phyloP scores from a whole-genome alignment of 2,797 vertebrate species.

The Poliocrania exsul region DNA sequence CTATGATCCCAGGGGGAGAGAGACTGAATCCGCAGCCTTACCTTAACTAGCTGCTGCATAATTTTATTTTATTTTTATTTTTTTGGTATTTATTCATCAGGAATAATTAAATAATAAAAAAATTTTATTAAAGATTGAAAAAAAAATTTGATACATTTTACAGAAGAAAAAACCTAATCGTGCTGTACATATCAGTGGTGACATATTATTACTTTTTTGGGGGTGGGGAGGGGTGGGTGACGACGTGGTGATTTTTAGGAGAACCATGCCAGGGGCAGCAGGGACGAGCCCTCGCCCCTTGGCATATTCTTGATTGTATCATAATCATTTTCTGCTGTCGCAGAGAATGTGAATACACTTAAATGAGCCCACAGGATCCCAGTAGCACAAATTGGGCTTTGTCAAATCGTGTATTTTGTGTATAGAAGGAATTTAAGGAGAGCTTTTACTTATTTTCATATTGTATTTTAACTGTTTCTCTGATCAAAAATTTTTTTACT shows the following conservation, averaged over 20 bases:
- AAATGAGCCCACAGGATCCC: slow-evolving; percentile 84
- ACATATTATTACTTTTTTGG: slow-evolving; percentile 82
- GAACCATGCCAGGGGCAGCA: slow-evolving; percentile 80
- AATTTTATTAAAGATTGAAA: slow-evolving; percentile 96
- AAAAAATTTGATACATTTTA: slow-evolving; percentile 99
- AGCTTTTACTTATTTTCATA: slow-evolving; percentile 99
- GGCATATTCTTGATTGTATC: slow-evolving; percentile 88
- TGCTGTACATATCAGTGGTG: slow-evolving; percentile 92
- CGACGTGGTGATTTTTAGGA: slow-evolving; percentile 87
- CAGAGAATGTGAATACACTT: slow-evolving; percentile 91
- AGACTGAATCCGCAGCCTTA: slow-evolving; percentile 88
- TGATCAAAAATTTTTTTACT: slow-evolving; percentile 86
- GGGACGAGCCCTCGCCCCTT: slow-evolving; percentile 68
- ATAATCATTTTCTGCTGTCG: slow-evolving; percentile 90
- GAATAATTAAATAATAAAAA: slow-evolving; percentile 82
- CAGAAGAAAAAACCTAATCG: slow-evolving; percentile 76
- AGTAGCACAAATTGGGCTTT: slow-evolving; percentile 96
- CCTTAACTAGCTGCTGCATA: slow-evolving; percentile 84
- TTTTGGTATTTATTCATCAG: slow-evolving; percentile 93
- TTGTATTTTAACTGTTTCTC: slow-evolving; percentile 97
- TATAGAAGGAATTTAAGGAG: slow-evolving; percentile 99
- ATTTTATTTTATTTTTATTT: slow-evolving; percentile 84
- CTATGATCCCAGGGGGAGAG: slow-evolving; percentile 82
- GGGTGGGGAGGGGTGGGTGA: slow-evolving; percentile 35
- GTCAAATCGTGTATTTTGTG: slow-evolving; percentile 94